phyloP scores from a whole-genome alignment of 2,797 vertebrate genomes.

The Myiotriccus ornatus region DNA sequence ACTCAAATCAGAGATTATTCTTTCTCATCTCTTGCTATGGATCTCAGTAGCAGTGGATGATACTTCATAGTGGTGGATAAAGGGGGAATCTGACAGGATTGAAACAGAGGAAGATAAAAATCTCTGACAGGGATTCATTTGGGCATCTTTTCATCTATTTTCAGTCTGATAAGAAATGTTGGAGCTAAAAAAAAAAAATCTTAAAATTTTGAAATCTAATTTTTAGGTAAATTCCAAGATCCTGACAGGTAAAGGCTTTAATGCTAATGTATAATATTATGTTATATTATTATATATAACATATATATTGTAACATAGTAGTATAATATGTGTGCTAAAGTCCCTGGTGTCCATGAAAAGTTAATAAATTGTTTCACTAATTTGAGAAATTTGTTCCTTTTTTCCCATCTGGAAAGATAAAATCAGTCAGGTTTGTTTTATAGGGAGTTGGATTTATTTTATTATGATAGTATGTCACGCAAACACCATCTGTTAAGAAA shows the following conservation, averaged over 20 bases:
- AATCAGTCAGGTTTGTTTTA: not conserved
- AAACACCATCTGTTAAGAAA: conserved; percentile 12
- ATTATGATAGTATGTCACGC: not conserved
- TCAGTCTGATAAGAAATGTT: not conserved
- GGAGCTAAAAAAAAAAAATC: not conserved
- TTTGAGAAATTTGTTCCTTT: not conserved
- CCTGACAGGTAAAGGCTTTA: not conserved
- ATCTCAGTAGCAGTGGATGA: not conserved
- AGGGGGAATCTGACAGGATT: not conserved
- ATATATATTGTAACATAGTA: not conserved
- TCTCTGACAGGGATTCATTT: not conserved
- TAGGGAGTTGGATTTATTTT: conserved; percentile 25
- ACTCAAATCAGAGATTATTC: not conserved
- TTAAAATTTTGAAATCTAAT: not conserved
- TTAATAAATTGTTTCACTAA: not conserved
- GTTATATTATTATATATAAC: no score
- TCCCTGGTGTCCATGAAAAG: not conserved
- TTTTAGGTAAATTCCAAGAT: not conserved
- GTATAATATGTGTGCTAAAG: not conserved
- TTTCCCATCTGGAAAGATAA: not conserved
- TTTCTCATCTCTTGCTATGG: not conserved
- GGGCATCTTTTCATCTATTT: not conserved
- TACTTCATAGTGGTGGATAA: not conserved
- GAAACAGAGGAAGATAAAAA: not conserved
- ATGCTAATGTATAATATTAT: not conserved